phyloP scores from a whole-genome alignment of 2,888 invertebrate genomes.

The Synergus laeviventris region DNA sequence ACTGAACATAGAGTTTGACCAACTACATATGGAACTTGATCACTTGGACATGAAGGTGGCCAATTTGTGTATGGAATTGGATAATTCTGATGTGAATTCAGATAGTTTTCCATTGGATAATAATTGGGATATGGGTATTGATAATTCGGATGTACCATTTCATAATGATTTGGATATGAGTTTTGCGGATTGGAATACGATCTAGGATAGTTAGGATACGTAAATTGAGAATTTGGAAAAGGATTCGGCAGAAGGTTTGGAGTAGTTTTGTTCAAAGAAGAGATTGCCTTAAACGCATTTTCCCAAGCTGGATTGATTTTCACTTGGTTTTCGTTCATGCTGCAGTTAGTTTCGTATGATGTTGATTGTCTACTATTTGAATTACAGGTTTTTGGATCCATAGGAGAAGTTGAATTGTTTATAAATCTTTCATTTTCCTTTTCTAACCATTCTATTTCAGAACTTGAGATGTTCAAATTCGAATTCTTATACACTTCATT shows the following conservation, averaged over 20 bases:
- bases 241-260: not conserved
- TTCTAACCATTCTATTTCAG: not conserved
- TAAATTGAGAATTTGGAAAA: not conserved
- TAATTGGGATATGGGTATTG: not conserved
- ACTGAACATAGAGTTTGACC: not conserved
- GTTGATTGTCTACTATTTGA: not conserved
- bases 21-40: not conserved
- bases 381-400: not conserved
- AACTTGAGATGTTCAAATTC: not conserved
- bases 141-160: not conserved
- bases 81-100: not conserved
- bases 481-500: too few relatives aligned
- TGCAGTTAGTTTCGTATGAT: not conserved
- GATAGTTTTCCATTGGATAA: not conserved
- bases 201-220: not conserved
- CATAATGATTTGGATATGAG: not conserved
- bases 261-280: not conserved
- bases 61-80: not conserved
- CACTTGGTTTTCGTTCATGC: not conserved
- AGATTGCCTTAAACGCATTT: not conserved
- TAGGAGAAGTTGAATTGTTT: not conserved
- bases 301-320: not conserved
- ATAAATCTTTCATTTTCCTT: not conserved
- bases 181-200: not conserved
- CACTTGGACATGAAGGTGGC: not conserved